Conservation (phyloP, 2,113 vertebrate species). For the Dipodomys ordii region DNA sequence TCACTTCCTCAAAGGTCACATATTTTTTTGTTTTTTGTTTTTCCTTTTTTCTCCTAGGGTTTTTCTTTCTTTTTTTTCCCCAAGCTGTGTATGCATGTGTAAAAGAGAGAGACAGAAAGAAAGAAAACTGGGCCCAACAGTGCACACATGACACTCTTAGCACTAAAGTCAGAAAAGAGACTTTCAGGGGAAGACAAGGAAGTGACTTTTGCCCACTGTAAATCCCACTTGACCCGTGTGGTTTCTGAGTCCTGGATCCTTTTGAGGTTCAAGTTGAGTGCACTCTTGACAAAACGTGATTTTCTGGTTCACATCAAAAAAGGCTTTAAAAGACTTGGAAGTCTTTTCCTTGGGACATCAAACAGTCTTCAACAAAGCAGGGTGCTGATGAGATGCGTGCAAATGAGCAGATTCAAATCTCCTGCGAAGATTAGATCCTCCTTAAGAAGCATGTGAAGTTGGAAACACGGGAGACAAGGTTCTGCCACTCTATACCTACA, state of each 20-base stretch:
- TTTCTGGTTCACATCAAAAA: slow-evolving; percentile 82
- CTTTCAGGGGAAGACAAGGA: slow-evolving; percentile 66
- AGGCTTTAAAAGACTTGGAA: slow-evolving; percentile 78
- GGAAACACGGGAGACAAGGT: slow-evolving; percentile 15
- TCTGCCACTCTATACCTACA: neutral
- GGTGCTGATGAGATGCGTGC: slow-evolving; percentile 78
- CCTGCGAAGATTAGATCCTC: slow-evolving; percentile 72
- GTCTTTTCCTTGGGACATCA: slow-evolving; percentile 82
- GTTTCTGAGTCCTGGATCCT: slow-evolving; percentile 79
- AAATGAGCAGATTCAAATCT: slow-evolving; percentile 79
- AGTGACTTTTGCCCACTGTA: slow-evolving; percentile 75
- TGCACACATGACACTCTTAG: slow-evolving; percentile 56
- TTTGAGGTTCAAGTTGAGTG: slow-evolving; percentile 83
- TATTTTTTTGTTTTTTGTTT: no score
- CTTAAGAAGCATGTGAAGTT: slow-evolving; percentile 62
- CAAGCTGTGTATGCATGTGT: neutral
- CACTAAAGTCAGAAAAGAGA: slow-evolving; percentile 55
- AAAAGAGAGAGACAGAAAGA: neutral
- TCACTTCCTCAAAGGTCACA: neutral
- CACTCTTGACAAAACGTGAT: slow-evolving; percentile 80
- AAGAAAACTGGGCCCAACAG: neutral
- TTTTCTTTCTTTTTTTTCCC: slow-evolving; percentile 1
- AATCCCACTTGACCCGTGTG: slow-evolving; percentile 80
- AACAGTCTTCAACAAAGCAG: slow-evolving; percentile 80
- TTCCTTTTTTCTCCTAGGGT: slow-evolving; percentile 36